Percentiles rank a stretch among this genome's conserved stretches.
Conservation (phyloP, 1,140 invertebrate species). For the Hycleus phaleratus region DNA sequence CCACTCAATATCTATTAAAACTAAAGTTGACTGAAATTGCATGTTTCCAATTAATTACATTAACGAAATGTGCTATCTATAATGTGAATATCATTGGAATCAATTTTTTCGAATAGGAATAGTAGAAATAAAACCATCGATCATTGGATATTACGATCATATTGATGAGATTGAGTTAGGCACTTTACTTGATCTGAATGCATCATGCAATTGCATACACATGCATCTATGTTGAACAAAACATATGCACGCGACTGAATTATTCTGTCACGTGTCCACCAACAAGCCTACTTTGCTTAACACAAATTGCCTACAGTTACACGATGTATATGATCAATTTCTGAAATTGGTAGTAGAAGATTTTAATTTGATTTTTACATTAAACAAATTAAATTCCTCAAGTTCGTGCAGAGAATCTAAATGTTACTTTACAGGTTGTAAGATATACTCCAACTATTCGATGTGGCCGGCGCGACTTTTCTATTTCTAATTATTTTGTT, state of each 20-base stretch:
- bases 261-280: conserved; percentile 23
- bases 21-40: conserved; percentile 21
- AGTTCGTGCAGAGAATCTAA: too few relatives aligned
- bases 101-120: too few relatives aligned
- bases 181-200: conserved; percentile 7
- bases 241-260: conserved; percentile 30
- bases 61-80: too few relatives aligned
- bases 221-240: conserved; percentile 16
- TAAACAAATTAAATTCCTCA: too few relatives aligned
- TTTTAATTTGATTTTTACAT: conserved; percentile 16
- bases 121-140: not conserved
- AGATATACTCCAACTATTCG: too few relatives aligned
- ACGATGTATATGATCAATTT: conserved; percentile 23
- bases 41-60: conserved; percentile 20
- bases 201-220: conserved; percentile 14
- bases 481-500: too few relatives aligned
- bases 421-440: too few relatives aligned
- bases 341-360: conserved; percentile 15
- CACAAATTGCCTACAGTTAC: conserved; percentile 28
- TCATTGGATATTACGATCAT: conserved; percentile 4
- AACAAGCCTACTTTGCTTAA: conserved; percentile 17
- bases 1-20: conserved; percentile 13
- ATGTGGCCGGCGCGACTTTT: too few relatives aligned
- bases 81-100: too few relatives aligned
- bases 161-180: conserved; percentile 19